These are phyloP conservation scores for Bombus sibiricus DNA, from an alignment of 1,140 invertebrate genomes.

Conservation along the genomic window DNA sequence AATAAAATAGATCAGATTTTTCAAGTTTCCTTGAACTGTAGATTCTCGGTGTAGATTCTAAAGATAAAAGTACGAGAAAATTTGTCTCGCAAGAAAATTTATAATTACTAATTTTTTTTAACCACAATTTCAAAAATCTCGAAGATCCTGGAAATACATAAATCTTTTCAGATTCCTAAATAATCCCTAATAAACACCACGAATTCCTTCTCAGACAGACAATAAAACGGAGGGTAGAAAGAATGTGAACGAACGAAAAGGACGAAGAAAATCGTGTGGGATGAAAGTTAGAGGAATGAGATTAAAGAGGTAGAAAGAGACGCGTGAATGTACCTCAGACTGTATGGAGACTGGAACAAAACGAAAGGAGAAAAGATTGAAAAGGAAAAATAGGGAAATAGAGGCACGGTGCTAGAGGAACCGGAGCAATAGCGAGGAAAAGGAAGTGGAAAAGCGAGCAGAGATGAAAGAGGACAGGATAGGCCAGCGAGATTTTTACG, in stretches of 20 bases:
- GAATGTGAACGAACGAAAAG: neutral
- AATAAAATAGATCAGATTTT: no score
- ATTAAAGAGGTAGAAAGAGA: neutral
- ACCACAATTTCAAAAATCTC: no score
- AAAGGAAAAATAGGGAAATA: constrained; percentile 1
- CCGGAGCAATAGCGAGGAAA: neutral
- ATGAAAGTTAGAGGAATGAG: neutral
- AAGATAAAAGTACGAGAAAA: neutral
- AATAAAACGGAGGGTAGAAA: neutral
- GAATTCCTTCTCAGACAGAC: neutral
- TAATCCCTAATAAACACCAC: neutral
- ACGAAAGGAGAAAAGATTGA: neutral
- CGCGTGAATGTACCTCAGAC: neutral
- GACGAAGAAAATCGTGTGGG: no score
- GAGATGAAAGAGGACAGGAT: neutral
- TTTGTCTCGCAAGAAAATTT: neutral
- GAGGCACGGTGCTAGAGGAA: neutral
- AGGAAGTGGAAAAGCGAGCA: neutral
- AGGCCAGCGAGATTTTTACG: constrained; percentile 5
- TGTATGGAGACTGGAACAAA: neutral
- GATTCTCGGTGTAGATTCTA: neutral
- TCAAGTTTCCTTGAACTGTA: no score
- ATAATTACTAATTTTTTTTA: no score
- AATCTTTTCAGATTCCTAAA: neutral
- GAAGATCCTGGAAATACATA: no score